Evolutionary conservation across 2,797 vertebrate genomes (phyloP).

Genomic region (Lerista edwardsae): DNA sequence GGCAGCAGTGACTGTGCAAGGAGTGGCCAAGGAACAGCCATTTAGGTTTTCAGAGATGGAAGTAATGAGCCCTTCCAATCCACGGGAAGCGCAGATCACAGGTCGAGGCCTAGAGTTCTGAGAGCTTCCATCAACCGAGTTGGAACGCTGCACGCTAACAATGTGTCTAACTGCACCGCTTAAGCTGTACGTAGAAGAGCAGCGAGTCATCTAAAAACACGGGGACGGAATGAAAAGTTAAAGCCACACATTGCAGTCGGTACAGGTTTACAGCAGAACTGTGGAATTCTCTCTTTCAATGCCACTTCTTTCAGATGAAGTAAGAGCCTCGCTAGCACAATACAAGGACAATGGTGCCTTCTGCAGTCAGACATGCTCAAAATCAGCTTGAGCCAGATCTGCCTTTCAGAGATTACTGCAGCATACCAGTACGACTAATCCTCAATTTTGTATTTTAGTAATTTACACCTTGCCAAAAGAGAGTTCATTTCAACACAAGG

Average conservation of each 20-base stretch:
- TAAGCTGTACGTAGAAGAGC: slow-evolving; percentile 83
- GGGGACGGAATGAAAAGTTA: slow-evolving; percentile 56
- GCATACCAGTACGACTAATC: slow-evolving; percentile 2
- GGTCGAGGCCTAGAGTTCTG: slow-evolving; percentile 73
- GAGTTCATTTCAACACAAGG: not conserved
- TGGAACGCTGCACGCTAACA: slow-evolving; percentile 82
- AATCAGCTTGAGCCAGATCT: not conserved
- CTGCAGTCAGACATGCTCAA: not conserved
- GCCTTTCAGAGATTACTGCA: slow-evolving; percentile 1
- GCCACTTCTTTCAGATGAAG: not conserved
- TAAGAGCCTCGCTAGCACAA: not conserved
- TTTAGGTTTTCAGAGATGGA: slow-evolving; percentile 59
- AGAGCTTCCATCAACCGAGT: slow-evolving; percentile 82
- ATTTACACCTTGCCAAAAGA: not conserved
- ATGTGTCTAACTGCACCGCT: slow-evolving; percentile 79
- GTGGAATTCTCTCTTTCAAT: not conserved
- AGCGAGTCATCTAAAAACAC: slow-evolving; percentile 84
- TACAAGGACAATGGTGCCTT: not conserved
- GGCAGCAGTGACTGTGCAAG: slow-evolving; percentile 41
- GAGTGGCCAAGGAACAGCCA: slow-evolving; percentile 28
- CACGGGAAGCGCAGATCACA: slow-evolving; percentile 71
- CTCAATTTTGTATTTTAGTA: not conserved
- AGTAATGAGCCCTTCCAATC: slow-evolving; percentile 61
- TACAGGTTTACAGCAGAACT: not conserved
- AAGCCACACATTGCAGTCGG: slow-evolving; percentile 11